Conservation (phyloP, 1,140 invertebrate species). For the Kradibia gibbosae region DNA sequence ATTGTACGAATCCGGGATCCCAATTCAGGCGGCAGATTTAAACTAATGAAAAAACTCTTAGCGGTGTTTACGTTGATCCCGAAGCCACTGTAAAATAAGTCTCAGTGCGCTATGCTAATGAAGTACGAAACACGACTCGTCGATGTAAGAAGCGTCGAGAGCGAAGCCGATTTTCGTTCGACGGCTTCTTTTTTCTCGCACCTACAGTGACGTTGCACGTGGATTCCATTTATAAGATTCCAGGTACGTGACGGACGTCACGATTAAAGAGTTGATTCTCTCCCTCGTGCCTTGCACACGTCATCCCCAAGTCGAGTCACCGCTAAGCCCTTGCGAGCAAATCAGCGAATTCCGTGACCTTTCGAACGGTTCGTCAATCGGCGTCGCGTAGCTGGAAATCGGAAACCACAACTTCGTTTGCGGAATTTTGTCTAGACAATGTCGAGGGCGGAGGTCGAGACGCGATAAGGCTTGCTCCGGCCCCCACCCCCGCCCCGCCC, state of each 20-base stretch:
- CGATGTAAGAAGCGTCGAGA: no score
- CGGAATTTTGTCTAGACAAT: slow-evolving; percentile 20
- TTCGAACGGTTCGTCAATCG: not conserved
- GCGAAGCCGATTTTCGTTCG: slow-evolving; percentile 6
- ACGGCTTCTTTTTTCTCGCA: not conserved
- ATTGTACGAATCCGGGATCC: not conserved
- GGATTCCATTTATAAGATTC: slow-evolving; percentile 39
- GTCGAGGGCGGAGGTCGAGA: not conserved
- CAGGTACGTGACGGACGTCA: slow-evolving; percentile 17
- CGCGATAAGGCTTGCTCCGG: not conserved
- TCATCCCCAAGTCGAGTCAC: not conserved
- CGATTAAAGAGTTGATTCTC: not conserved
- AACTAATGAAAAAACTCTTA: slow-evolving; percentile 39
- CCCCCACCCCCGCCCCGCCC: not conserved
- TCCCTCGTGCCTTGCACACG: no score
- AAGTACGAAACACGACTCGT: no score
- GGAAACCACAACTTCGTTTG: slow-evolving; percentile 18
- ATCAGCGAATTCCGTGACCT: not conserved
- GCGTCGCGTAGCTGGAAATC: slow-evolving; percentile 3
- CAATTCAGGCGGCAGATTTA: not conserved
- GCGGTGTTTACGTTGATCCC: not conserved
- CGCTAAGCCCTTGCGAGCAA: not conserved
- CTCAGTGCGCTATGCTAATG: no score
- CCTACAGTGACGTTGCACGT: slow-evolving; percentile 1
- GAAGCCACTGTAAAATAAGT: no score